Base-by-base conservation (phyloP, 1,140 invertebrate species). In the Centruroides vittatus region DNA sequence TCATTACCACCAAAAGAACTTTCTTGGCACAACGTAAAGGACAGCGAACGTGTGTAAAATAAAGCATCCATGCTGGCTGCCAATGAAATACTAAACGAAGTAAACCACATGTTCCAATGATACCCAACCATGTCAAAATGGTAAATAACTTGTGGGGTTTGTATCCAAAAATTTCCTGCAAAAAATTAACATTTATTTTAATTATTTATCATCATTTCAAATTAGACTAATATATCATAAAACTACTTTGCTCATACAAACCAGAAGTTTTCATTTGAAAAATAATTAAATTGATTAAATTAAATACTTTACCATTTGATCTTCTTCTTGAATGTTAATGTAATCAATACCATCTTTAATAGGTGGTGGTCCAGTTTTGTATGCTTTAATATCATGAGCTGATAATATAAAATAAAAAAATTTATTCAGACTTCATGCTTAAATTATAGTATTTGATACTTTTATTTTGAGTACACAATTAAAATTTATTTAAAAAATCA, bases 11-110 rank as follows among this genome's bases (percentile, higher is more conserved):
- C 63, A 93, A 78, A 12, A 94, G 73, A 52, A 94, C 78, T 71
- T 84, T 84, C 34, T 85, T 81, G 0, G 91, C 89, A n/a, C 77
- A 69, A 52, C 78, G 76, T 46, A 94, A 77, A 48, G 80, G 71
- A 69, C 86, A 90, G 64, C 76, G 76, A 35, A 72, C 73, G 68
- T 88, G 84, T 3, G 86, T 91, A 3, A 82, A 78, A 60, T 86
- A 83, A 23, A 94, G 75, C 67, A 84, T 78, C 74, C 86, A 81
- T 57, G 82, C 83, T 1, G 89, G 88, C 73, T 83, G 86, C 90
- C 91, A 95, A 71, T 93, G 86, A 72, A 91, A 85, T 49, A 93
- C 70, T 47, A 95, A 75, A 41, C 86, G 79, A 6, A 93, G 74
- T 7, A 88, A 69, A 36, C 91, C 91, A 13, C 79, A 74, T 9